Evolutionary conservation across 2,113 vertebrate species (phyloP), one percentile per base, ranked within the genome.

Genomic region (Pomatorhinus ruficollis): DNA sequence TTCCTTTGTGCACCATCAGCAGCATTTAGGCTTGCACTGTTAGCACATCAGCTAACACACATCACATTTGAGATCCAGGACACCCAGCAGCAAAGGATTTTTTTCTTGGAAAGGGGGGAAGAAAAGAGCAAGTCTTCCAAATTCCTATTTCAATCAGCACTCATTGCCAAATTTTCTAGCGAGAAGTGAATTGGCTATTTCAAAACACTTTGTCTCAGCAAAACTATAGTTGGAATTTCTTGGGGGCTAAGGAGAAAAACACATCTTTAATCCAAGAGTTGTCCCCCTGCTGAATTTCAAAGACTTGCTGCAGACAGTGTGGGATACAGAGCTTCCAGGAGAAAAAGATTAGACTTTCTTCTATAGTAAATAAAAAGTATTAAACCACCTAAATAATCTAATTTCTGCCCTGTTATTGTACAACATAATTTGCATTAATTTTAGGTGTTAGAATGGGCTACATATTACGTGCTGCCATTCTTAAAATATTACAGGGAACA

Each of bases 181-280:
- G 53, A 93, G 92, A 30, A 75, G 85, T 0, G 39, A 95, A 91
- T 52, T 95, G 92, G 95, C 83, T 93, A 83, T 93, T 96, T 95
- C 85, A 88, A 94, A 94, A 96, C 59, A 40, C 82, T 95, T 94
- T 90, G 89, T 93, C 90, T 94, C 95, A 96, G 95, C 95, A 95
- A 71, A 95, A 93, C 79, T 90, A 11, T 9, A 90, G 85, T 37
- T 86, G 87, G 84, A 88, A 94, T 96, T 94, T 96, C 93, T 95
- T 91, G 90, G 85, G 91, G 88, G 82, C 88, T 95, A 83, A 90
- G 86, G 88, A 54, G 90, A 85, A 93, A 95, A 95, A 19, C 42
- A 78, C 47, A 64, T 86, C 63, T 90, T 94, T 95, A 96, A 93
- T 91, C 93, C 92, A 91, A 85, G 87, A 66, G 87, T 91, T 93